A percentile compares a stretch with the other conserved stretches of the same genome.
phyloP scores from a whole-genome alignment of 2,113 vertebrate species.

The Phalacrocorax pelagicus region DNA sequence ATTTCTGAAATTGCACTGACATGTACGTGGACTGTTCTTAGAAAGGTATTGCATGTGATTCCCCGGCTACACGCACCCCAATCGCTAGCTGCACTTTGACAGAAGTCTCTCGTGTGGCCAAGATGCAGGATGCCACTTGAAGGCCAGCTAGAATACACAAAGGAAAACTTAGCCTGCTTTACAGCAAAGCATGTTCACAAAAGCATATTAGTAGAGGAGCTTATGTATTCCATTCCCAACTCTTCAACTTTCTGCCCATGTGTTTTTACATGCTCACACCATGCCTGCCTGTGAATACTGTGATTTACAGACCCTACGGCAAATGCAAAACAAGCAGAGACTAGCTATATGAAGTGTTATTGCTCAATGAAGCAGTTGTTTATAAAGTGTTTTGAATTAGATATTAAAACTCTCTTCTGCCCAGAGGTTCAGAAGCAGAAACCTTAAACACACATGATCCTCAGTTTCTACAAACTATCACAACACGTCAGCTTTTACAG shows the following conservation, averaged over 20 bases:
- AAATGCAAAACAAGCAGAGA: constrained; percentile 72
- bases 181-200: neutral
- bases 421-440: constrained; percentile 35
- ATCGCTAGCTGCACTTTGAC: neutral
- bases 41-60: neutral
- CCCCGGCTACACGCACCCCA: neutral
- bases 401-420: constrained; percentile 40
- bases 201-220: neutral
- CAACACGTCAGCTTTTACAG: constrained; percentile 8
- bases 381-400: constrained; percentile 51
- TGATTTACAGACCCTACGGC: constrained; percentile 47
- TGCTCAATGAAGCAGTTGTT: constrained; percentile 37
- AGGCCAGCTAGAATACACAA: neutral
- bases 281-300: constrained; percentile 22
- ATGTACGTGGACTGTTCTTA: neutral
- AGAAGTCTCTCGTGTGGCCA: neutral
- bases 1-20: neutral
- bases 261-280: constrained; percentile 33
- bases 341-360: constrained; percentile 42
- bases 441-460: constrained; percentile 12
- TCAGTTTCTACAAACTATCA: neutral
- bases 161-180: neutral
- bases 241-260: neutral
- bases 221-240: neutral
- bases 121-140: accelerated